Conservation (phyloP, 2,888 invertebrate genomes). For the Acleris cristana region DNA sequence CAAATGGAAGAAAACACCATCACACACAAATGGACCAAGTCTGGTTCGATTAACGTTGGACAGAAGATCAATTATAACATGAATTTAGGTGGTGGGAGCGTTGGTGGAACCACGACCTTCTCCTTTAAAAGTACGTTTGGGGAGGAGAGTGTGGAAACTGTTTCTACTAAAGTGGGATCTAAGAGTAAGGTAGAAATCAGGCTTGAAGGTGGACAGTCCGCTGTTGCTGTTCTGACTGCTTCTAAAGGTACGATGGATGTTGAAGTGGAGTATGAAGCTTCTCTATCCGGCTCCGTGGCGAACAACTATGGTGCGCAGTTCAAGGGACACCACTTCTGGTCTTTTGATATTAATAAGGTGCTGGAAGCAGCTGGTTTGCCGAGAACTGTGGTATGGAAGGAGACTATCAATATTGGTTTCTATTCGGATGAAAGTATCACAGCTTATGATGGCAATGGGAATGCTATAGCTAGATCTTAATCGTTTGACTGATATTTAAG, state of each 20-base stretch:
- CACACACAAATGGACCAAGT: constrained; percentile 22
- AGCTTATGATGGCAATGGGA: constrained; percentile 21
- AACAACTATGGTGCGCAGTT: constrained; percentile 15
- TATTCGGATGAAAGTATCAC: constrained; percentile 29
- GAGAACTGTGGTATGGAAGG: constrained; percentile 22
- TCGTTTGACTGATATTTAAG: no score
- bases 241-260: constrained; percentile 29
- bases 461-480: neutral
- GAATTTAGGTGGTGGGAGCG: constrained; percentile 9
- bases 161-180: constrained; percentile 22
- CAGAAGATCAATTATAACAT: constrained; percentile 30
- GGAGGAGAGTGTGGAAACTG: constrained; percentile 14
- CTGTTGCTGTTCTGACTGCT: constrained; percentile 23
- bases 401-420: constrained; percentile 32
- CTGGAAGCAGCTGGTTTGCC: constrained; percentile 20
- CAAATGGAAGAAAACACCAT: constrained; percentile 22
- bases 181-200: constrained; percentile 9
- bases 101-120: constrained; percentile 26
- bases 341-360: constrained; percentile 17
- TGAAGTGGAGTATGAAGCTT: constrained; percentile 31
- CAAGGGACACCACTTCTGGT: constrained; percentile 29
- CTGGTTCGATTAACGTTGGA: constrained; percentile 12
- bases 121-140: constrained; percentile 29
- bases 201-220: constrained; percentile 16
- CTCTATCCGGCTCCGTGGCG: constrained; percentile 8